These are phyloP conservation scores for Tetramorium parvispinum DNA, from an alignment of 1,140 invertebrate genomes.

Conservation along the genomic window DNA sequence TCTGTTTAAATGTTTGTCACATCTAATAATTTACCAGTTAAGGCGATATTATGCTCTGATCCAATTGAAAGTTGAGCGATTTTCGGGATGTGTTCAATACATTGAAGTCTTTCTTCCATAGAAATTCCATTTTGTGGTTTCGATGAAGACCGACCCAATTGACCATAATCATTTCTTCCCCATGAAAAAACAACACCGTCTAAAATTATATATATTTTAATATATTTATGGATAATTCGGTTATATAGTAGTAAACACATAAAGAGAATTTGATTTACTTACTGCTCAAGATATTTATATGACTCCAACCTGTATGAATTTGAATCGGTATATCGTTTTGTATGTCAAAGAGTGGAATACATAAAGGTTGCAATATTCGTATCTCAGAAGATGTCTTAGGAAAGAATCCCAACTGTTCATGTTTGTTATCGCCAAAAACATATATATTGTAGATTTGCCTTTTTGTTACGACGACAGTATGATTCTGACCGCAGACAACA, in stretches of 20 bases:
- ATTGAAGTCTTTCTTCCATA: conserved; percentile 70
- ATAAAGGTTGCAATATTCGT: conserved; percentile 76
- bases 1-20: neutral
- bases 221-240: neutral
- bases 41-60: conserved; percentile 91
- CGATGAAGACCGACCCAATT: conserved; percentile 86
- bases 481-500: conserved; percentile 91
- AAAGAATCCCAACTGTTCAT: conserved; percentile 88
- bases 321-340: conserved; percentile 27
- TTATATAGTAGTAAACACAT: conserved; percentile 37
- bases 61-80: conserved; percentile 89
- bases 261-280: conserved; percentile 34
- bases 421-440: conserved; percentile 92
- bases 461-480: conserved; percentile 88
- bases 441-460: conserved; percentile 85
- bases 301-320: conserved; percentile 91
- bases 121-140: conserved; percentile 44
- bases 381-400: conserved; percentile 86
- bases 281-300: conserved; percentile 88
- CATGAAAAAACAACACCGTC: conserved; percentile 89
- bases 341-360: neutral
- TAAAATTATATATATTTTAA: conserved; percentile 63
- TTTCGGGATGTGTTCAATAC: conserved; percentile 75
- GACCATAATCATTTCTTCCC: conserved; percentile 94
- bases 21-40: conserved; percentile 80